Evolutionary conservation across 2,797 vertebrate species (phyloP), one percentile per base, ranked within the genome.

Genomic region (Erethizon dorsatum): DNA sequence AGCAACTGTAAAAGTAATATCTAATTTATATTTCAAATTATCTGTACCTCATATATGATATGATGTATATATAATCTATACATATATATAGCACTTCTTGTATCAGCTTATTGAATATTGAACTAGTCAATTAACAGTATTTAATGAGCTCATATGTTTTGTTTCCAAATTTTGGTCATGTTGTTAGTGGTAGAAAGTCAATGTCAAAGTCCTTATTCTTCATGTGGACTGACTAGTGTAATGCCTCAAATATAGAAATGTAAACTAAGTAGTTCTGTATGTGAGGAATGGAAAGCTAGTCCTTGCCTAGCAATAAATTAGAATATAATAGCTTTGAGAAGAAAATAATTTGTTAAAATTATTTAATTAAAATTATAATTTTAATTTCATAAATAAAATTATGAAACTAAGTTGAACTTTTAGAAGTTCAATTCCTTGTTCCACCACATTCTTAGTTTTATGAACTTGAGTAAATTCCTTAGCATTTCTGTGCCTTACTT

Each of bases 21-120:
- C 37, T 28, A 90, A 77, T 59, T 28, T 96, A 13, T 82, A 59
- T 57, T 86, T 75, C 77, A 26, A 93, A 73, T 80, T 75, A 78
- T 78, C 41, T 88, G 45, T 54, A 54, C 57, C 65, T 73, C 18
- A 41, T 71, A 71, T 41, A 71, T 71, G 37, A 41, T 3, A 45
- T 28, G 5, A 28, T 6, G 50, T 2, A 28, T 77, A 75, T 26
- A 26, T 47, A 75, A 69, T n/a, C 2, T 45, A 13, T 89, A 4
- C 13, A 12, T 50, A 14, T 63, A 3, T 52, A 26, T 75, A 4
- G 65, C 11, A 56, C 7, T 37, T 50, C 5, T 57, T 67, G 18
- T 52, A 54, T 31, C 83, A 18, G 4, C 31, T 56, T 41, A 78
- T 22, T 77, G 9, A 17, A 61, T 61, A 59, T 52, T 67, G 24